phyloP scores from a whole-genome alignment of 2,888 invertebrate genomes.

The Byasa hedistus region DNA sequence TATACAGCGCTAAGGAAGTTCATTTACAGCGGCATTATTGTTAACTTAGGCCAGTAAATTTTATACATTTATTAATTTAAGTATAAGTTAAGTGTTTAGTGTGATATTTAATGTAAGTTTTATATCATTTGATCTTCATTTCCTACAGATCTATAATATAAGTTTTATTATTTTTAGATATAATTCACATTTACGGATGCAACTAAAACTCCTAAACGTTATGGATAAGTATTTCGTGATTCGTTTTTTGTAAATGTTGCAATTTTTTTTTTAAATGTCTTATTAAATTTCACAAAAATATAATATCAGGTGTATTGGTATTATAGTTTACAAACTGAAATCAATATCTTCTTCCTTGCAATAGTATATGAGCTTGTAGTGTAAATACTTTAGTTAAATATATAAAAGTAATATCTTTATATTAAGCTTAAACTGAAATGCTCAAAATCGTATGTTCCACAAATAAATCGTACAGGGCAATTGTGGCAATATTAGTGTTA shows the following conservation, averaged over 20 bases:
- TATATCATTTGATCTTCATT: slow-evolving; percentile 25
- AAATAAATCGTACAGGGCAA: slow-evolving; percentile 29
- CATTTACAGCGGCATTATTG: slow-evolving; percentile 46
- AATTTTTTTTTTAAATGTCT: no score
- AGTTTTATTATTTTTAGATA: neutral
- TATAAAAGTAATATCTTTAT: neutral
- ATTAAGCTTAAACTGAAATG: slow-evolving; percentile 11
- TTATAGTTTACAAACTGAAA: neutral
- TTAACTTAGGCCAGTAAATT: slow-evolving; percentile 57
- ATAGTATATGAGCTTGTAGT: neutral
- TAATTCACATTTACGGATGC: neutral
- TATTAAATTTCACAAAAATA: no score
- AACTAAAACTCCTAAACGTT: neutral
- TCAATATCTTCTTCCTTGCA: neutral
- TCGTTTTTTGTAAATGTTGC: neutral
- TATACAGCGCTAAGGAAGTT: slow-evolving; percentile 9
- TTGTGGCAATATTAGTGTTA: slow-evolving; percentile 30
- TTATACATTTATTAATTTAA: slow-evolving; percentile 45
- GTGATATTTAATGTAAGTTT: slow-evolving; percentile 19
- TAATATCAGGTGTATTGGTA: no score
- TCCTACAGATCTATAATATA: slow-evolving; percentile 24
- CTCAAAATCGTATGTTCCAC: slow-evolving; percentile 29
- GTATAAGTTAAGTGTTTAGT: slow-evolving; percentile 20
- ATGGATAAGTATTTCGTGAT: neutral
- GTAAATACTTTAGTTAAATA: neutral